Conservation (phyloP, 2,888 invertebrate genomes). For the Pycnomerus fuliginosus region DNA sequence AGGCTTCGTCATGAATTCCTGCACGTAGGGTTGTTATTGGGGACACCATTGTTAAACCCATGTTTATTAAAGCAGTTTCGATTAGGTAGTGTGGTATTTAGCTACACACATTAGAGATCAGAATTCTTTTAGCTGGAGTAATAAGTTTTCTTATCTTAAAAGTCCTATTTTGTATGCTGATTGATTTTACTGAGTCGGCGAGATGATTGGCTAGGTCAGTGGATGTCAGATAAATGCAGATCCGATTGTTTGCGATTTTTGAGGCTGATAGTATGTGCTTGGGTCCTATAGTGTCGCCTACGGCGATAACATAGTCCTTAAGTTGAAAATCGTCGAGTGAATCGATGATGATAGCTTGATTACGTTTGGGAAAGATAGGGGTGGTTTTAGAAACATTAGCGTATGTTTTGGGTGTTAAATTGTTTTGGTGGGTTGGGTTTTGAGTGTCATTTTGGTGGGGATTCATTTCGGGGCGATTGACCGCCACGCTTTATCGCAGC, state of each 20-base stretch:
- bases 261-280: neutral
- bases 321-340: neutral
- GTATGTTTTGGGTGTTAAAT: too few relatives aligned
- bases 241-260: neutral
- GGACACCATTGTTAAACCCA: constrained; percentile 24
- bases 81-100: neutral
- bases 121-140: constrained; percentile 26
- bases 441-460: too few relatives aligned
- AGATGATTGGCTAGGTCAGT: neutral
- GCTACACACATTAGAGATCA: constrained; percentile 31
- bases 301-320: neutral
- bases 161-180: neutral
- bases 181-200: neutral
- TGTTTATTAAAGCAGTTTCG: constrained; percentile 18
- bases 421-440: too few relatives aligned
- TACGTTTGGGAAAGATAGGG: too few relatives aligned
- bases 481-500: too few relatives aligned
- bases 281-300: neutral
- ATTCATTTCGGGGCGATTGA: too few relatives aligned
- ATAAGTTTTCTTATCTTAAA: constrained; percentile 26
- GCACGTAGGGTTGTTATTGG: constrained; percentile 28
- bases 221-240: neutral
- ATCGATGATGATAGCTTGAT: too few relatives aligned
- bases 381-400: too few relatives aligned
- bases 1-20: constrained; percentile 26